Conservation (phyloP, 2,113 vertebrate genomes). For the Neolamprologus variostigma region DNA sequence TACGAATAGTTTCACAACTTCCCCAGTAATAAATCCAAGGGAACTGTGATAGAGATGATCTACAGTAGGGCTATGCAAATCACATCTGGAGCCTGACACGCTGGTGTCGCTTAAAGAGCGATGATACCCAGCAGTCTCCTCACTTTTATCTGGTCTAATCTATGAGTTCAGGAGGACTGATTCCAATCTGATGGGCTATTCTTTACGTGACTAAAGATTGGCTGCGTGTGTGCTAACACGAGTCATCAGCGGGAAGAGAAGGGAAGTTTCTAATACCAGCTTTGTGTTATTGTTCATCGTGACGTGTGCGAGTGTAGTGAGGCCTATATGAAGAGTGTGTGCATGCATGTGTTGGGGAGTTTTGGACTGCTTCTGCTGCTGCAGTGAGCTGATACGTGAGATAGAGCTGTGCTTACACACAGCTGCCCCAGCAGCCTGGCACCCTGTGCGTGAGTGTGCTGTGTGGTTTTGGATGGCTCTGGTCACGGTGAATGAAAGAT, state of each 20-base stretch:
- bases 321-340: background rate
- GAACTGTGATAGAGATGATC: background rate
- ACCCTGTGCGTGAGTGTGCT: slow-evolving; percentile 1
- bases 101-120: background rate
- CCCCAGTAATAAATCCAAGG: background rate
- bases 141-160: background rate
- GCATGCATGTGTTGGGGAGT: background rate
- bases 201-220: background rate
- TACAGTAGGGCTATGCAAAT: background rate
- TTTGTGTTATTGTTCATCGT: background rate
- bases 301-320: background rate
- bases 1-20: accelerated
- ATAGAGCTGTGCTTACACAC: slow-evolving; percentile 62
- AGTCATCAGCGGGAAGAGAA: background rate
- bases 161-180: background rate
- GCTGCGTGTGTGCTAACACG: background rate
- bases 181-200: background rate
- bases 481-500: slow-evolving; percentile 72
- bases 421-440: slow-evolving; percentile 57
- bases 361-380: slow-evolving; percentile 55
- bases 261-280: background rate
- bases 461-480: slow-evolving; percentile 56
- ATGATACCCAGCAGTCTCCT: background rate
- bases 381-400: slow-evolving; percentile 60
- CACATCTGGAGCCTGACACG: background rate